Evolutionary conservation across 2,797 vertebrate genomes (phyloP), one percentile per base, ranked within the genome.

Genomic region (Pteronotus mesoamericanus): DNA sequence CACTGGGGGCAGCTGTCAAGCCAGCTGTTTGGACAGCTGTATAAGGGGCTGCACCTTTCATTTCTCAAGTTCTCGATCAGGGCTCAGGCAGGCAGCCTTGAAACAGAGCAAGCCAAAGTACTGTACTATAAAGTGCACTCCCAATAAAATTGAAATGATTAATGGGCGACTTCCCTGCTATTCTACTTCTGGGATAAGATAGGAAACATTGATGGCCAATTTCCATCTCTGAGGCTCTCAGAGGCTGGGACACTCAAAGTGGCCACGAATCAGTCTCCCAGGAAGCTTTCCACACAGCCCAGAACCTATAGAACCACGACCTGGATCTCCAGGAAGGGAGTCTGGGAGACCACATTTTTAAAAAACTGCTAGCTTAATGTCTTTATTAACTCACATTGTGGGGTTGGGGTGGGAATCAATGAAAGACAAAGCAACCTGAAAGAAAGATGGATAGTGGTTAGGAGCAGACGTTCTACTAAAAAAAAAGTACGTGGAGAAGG

Each of bases 131-230:
- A n/a, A 57, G 42, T 4, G 48, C 34, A 16, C 12, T 26, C 18
- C 15, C 32, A 16, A 19, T 3, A 7, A 66, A 26, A 32, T 1
- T 66, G 19, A 32, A 5, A 11, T 10, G 6, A 19, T 4, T 15
- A n/a, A 68, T 0, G 2, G 6, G 32, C 19, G 12, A 46, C 42
- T 53, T 69, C 59, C 9, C 19, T 0, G 29, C 59, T 19, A 7
- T 29, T 39, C 18, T 22, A 11, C 4, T n/a, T 42, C 59, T 32
- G 37, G 79, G 59, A 68, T 15, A 44, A 82, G 51, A 29, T 5
- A 61, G 6, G 26, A 34, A 59, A 87, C 7, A 32, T 0, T 3
- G 11, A 79, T 2, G 2, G 2, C 26, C 1, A 6, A 74, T 66
- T 61, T 39, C 37, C 18, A 32, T 11, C n/a, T 74, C 44, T 15